Evolutionary conservation across 2,113 vertebrate genomes (phyloP), one percentile per base, ranked within the genome.

Genomic region (Rostratula benghalensis): DNA sequence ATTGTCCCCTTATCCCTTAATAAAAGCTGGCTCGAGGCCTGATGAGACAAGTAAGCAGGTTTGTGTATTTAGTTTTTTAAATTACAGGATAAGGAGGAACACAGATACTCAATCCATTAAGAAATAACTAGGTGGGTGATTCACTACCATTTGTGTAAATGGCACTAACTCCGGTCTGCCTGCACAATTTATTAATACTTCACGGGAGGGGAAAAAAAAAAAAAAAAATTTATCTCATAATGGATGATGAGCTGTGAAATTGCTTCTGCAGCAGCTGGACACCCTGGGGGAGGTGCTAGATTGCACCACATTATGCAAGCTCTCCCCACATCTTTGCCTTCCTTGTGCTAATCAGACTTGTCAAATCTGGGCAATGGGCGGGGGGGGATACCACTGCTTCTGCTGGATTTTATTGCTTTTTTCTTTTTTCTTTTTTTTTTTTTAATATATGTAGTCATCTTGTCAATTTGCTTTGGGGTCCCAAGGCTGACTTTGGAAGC

Each of bases 171-270:
- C 95, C 85, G 93, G 68, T 65, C 88, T 93, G 95, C 94, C 96
- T 95, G 96, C 91, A 95, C 92, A 96, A 94, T 97, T 97, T 96
- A 95, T 94, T 96, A 97, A 95, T 97, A 95, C 88, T 96, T 98
- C 93, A 96, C 73, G 7, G 97, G 95, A 96, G 87, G 83, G 43
- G 43, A 43, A 43, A 43, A 43, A 46, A 46, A 78, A 71, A 95
- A 95, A 86, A 88, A 87, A 95, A 93, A 95, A 96, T 97, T 97
- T 86, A 96, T 97, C 96, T 97, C 97, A 70, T 96, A 94, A 97
- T 88, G 94, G 97, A 97, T 91, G 96, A 95, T 95, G 96, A 96
- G 88, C 97, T 97, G 96, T 97, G 97, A 96, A 96, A 96, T 94
- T 96, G 93, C 97, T 97, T 93, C 79, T 87, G 92, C 90, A 91